Percentiles rank a stretch among this genome's conserved stretches.
Evolutionary conservation across 2,113 vertebrate genomes (phyloP).

Genomic region (Cepphus grylle): DNA sequence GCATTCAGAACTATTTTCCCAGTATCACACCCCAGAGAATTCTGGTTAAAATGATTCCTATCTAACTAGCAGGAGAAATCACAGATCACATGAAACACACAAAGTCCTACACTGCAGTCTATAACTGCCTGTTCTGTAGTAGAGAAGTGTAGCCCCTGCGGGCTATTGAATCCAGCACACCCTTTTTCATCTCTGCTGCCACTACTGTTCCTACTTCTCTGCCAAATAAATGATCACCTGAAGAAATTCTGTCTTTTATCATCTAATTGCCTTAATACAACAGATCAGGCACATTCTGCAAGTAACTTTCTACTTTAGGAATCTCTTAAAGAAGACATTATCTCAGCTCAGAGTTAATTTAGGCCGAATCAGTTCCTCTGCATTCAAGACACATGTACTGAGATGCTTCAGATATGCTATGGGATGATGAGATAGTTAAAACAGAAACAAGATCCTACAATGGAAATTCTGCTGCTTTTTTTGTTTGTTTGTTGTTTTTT

Average conservation of each 20-base stretch:
- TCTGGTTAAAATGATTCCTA: background rate
- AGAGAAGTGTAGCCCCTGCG: background rate
- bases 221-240: background rate
- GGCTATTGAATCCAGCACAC: background rate
- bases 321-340: background rate
- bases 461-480: background rate
- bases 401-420: background rate
- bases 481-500: too few relatives aligned
- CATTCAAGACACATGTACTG: background rate
- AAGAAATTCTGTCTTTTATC: background rate
- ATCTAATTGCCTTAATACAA: background rate
- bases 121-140: background rate
- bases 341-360: background rate
- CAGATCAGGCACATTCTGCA: background rate
- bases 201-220: background rate
- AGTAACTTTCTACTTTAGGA: background rate
- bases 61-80: background rate
- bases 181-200: background rate
- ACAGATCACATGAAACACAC: background rate
- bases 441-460: background rate
- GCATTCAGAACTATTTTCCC: background rate
- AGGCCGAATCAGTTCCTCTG: background rate
- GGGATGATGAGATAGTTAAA: background rate
- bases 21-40: background rate
- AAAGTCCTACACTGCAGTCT: background rate